Base-by-base conservation (phyloP, 1,140 invertebrate genomes). In the Sitophilus oryzae region DNA sequence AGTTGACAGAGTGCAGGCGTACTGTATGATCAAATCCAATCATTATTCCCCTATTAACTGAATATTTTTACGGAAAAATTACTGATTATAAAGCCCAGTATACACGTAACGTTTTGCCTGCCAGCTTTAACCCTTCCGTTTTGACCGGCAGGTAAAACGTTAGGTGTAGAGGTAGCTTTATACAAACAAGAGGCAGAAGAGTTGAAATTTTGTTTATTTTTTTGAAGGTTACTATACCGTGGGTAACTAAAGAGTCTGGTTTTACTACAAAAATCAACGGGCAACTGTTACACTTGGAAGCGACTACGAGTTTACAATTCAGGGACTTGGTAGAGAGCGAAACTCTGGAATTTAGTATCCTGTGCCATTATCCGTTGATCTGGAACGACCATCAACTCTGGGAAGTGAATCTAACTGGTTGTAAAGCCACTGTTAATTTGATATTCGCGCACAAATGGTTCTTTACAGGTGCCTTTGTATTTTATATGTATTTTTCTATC, bases 311-410 rank as follows among this genome's bases (percentile, higher is more conserved):
- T 77, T 76, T 97, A 23, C 88, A 89, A 64, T 97, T 92, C 71
- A 80, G 93, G 42, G 92, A 90, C 68, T 76, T 97, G 50, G 82
- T 93, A 3, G 89, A 93, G 67, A 93, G 91, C 74, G 94, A 98
- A 76, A 96, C 93, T 0, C 76, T 98, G 41, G 91, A 97, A 75
- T 96, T 96, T 73, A 85, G 85, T 57, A 77, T 97, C 0, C 81
- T 82, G 62, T 88, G 86, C 61, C 84, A 89, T 63, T 97, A 96
- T 76, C 94, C 94, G 0, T 76, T 89, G 9, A 79, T 85, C 52
- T 98, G 94, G 93, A 98, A 98, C 71, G 88, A 91, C 63, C 89
- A 94, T 65, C 94, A 97, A 70, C 85, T 91, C 56, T 97, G 93
- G 94, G 81, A 82, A 30, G 76, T 94, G 25, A 86, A 86, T 62